phyloP scores from a whole-genome alignment of 1,140 invertebrate genomes.

The Neodiprion pinetum region DNA sequence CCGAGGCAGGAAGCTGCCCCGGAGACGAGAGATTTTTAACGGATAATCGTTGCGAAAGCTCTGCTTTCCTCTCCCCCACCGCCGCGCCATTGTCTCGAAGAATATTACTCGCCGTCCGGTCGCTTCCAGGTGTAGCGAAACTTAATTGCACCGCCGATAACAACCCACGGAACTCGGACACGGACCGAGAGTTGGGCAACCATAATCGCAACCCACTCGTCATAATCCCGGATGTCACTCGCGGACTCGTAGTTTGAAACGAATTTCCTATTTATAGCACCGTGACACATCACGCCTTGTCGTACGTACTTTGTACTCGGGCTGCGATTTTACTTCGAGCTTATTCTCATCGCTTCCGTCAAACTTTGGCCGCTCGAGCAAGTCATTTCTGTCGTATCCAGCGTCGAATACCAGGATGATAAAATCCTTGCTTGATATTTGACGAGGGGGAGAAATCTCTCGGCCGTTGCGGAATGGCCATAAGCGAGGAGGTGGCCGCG shows the following conservation, averaged over 20 bases:
- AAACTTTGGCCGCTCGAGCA: no score
- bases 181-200: background rate
- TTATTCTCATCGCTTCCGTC: no score
- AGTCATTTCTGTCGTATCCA: no score
- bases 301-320: no score
- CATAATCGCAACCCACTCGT: background rate
- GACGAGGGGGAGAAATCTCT: background rate
- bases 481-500: background rate
- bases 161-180: background rate
- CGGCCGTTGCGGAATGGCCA: background rate
- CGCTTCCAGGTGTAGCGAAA: background rate
- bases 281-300: no score
- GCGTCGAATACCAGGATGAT: no score
- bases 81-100: background rate
- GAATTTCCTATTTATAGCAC: background rate
- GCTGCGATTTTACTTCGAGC: no score
- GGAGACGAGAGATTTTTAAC: conserved; percentile 39
- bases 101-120: background rate
- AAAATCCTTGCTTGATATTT: no score
- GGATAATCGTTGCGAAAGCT: conserved; percentile 31
- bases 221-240: background rate
- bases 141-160: background rate
- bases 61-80: background rate
- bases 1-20: conserved; percentile 26
- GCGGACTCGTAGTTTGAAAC: background rate